Percentiles rank a stretch among this genome's conserved stretches.
These are phyloP conservation scores for Indicator indicator DNA, from an alignment of 2,113 vertebrate genomes.

Conservation along the genomic window DNA sequence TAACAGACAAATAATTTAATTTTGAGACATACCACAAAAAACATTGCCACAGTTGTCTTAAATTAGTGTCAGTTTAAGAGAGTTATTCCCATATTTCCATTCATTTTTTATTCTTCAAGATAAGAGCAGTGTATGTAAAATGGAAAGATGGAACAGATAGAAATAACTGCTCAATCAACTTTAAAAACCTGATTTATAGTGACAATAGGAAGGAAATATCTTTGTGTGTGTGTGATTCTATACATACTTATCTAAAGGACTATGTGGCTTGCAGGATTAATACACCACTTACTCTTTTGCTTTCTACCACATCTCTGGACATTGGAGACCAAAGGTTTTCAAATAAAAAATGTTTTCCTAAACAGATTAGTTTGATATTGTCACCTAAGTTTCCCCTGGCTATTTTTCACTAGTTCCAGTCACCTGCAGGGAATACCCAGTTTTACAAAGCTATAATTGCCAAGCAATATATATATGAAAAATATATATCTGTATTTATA, in stretches of 20 bases:
- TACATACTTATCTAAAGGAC: neutral
- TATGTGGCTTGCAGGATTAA: neutral
- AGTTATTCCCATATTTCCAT: neutral
- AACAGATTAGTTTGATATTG: neutral
- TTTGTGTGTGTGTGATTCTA: neutral
- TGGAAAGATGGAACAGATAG: neutral
- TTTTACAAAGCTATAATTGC: neutral
- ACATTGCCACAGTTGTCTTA: neutral
- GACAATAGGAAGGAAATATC: neutral
- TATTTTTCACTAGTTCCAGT: neutral
- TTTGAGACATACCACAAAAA: neutral
- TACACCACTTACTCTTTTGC: neutral
- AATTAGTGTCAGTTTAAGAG: slow-evolving; percentile 6
- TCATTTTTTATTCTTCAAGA: neutral
- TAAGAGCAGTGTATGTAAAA: neutral
- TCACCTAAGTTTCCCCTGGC: neutral
- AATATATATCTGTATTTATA: neutral
- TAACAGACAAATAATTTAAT: neutral
- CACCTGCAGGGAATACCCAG: neutral
- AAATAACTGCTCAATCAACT: neutral
- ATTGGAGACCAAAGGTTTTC: neutral
- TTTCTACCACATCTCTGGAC: neutral
- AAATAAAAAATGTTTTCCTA: neutral
- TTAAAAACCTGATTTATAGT: slow-evolving; percentile 11
- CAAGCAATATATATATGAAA: neutral